Percentiles rank a stretch among this genome's conserved stretches.
phyloP scores from a whole-genome alignment of 2,888 invertebrate species.

The Drosophila anceps region DNA sequence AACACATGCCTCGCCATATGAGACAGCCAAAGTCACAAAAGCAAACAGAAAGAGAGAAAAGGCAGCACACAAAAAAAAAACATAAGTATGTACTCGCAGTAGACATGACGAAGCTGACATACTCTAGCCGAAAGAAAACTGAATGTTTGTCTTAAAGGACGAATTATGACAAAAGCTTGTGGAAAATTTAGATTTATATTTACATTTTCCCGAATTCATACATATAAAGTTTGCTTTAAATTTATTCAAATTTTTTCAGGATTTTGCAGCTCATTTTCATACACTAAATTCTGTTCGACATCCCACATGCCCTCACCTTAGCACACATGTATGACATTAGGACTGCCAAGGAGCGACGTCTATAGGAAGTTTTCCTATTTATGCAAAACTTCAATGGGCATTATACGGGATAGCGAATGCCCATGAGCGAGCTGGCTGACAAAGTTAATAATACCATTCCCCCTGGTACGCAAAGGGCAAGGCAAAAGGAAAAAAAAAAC shows the following conservation, averaged over 20 bases:
- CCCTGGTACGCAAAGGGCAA: neutral
- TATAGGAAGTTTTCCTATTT: slow-evolving; percentile 3
- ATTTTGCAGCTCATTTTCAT: neutral
- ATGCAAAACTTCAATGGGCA: slow-evolving; percentile 4
- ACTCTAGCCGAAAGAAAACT: slow-evolving; percentile 10
- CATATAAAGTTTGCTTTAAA: neutral
- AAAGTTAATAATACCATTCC: slow-evolving; percentile 17
- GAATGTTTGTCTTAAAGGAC: too few species aligned
- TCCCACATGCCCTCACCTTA: neutral
- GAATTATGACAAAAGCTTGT: neutral
- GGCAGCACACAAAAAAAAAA: slow-evolving; percentile 12
- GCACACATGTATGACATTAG: neutral
- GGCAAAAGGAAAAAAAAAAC: neutral
- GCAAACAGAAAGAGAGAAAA: slow-evolving; percentile 16
- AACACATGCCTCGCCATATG: slow-evolving; percentile 67
- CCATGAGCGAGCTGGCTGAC: slow-evolving; percentile 1
- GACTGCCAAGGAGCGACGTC: slow-evolving; percentile 1
- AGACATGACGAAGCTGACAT: slow-evolving; percentile 29
- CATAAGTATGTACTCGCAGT: slow-evolving; percentile 15
- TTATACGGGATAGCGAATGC: neutral
- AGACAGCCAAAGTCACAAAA: slow-evolving; percentile 55
- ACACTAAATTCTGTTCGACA: too few species aligned
- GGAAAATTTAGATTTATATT: neutral
- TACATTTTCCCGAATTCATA: neutral
- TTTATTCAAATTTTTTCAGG: neutral